A percentile compares a stretch with the other conserved stretches of the same genome.
phyloP scores from a whole-genome alignment of 1,140 invertebrate species.

The Penaeus indicus region DNA sequence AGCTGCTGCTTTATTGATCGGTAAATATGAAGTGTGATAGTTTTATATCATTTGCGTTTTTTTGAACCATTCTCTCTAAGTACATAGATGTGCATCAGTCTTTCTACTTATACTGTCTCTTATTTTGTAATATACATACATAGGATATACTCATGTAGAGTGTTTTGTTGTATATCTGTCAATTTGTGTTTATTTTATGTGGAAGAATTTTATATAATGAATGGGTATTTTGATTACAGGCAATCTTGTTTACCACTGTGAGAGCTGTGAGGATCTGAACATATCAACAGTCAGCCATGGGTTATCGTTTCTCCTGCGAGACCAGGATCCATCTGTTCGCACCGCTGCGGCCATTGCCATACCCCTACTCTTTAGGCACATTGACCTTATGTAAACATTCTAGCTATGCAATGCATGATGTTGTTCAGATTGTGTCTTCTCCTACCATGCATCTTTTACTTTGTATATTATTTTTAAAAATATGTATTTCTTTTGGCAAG shows the following conservation, averaged over 20 bases:
- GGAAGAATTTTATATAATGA: too few species aligned
- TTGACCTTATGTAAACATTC: too few species aligned
- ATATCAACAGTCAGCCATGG: slow-evolving; percentile 51
- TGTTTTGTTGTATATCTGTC: too few species aligned
- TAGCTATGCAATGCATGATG: too few species aligned
- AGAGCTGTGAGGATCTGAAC: slow-evolving; percentile 32
- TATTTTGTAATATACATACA: too few species aligned
- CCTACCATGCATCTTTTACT: too few species aligned
- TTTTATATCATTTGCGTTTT: not conserved
- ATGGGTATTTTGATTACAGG: slow-evolving; percentile 7
- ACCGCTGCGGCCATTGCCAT: slow-evolving; percentile 57
- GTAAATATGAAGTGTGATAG: not conserved
- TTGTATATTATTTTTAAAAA: too few species aligned
- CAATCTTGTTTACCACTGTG: slow-evolving; percentile 57
- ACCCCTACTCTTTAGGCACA: slow-evolving; percentile 47
- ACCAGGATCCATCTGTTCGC: slow-evolving; percentile 45
- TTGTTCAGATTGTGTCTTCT: too few species aligned
- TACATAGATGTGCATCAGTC: not conserved
- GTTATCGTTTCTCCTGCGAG: slow-evolving; percentile 37
- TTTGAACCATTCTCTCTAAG: not conserved
- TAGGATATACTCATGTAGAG: too few species aligned
- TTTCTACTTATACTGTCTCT: not conserved
- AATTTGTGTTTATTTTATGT: too few species aligned
- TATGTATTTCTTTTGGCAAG: too few species aligned
- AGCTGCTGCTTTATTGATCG: slow-evolving; percentile 52